These are phyloP conservation scores for Rhinoraja longicauda DNA, from an alignment of 2,797 vertebrate genomes.

Conservation along the genomic window DNA sequence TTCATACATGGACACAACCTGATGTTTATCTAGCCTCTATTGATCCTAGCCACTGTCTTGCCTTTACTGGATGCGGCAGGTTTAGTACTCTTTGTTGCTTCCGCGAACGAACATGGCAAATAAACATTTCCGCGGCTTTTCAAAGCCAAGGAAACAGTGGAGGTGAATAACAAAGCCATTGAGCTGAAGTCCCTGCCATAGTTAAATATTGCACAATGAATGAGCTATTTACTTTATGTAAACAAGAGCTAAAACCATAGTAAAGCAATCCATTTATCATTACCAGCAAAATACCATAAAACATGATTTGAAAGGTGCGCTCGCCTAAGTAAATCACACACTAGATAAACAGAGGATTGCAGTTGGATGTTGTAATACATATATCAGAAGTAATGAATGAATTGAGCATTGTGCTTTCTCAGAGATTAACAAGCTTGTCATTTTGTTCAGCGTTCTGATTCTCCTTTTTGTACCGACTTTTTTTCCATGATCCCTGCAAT, in stretches of 20 bases:
- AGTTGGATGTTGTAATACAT: not conserved
- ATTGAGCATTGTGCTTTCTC: not conserved
- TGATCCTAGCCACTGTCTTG: not conserved
- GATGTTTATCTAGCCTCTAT: not conserved
- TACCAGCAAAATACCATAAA: not conserved
- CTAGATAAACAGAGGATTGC: not conserved
- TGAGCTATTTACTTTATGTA: not conserved
- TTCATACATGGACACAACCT: not conserved
- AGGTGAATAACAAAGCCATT: not conserved
- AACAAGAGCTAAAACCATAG: not conserved
- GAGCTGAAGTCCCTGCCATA: not conserved
- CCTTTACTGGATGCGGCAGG: not conserved
- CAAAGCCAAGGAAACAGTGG: not conserved
- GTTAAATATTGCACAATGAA: not conserved
- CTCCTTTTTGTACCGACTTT: not conserved
- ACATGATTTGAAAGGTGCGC: not conserved
- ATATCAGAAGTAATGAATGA: not conserved
- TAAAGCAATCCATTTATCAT: conserved; percentile 16
- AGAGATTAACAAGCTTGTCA: not conserved
- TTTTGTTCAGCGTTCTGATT: not conserved
- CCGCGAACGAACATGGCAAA: not conserved
- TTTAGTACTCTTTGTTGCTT: not conserved
- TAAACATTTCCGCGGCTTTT: not conserved
- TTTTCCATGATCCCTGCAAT: not conserved
- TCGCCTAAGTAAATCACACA: too few relatives aligned